phyloP scores from a whole-genome alignment of 2,113 vertebrate genomes.

The Phocoena sinus region DNA sequence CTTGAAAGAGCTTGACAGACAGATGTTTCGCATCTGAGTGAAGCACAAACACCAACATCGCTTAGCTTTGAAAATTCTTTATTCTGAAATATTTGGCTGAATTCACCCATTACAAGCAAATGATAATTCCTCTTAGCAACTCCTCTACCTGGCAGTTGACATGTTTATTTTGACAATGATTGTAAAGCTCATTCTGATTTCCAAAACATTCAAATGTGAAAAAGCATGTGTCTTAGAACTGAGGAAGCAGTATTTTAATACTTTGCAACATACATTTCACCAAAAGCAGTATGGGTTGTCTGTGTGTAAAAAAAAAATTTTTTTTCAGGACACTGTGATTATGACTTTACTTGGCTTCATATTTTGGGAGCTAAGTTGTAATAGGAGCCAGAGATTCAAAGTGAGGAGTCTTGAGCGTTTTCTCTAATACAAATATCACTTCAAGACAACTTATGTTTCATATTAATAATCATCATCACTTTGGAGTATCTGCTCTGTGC shows the following conservation, averaged over 20 bases:
- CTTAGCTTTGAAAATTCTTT: constrained; percentile 38
- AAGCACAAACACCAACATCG: constrained; percentile 26
- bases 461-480: not conserved
- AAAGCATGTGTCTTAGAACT: not conserved
- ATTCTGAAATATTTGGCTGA: constrained; percentile 23
- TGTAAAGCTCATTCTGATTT: constrained; percentile 44
- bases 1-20: constrained; percentile 30
- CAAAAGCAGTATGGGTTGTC: not conserved
- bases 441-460: not conserved
- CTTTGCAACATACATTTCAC: not conserved
- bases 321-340: not conserved
- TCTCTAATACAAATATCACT: not conserved
- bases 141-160: not conserved
- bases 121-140: not conserved
- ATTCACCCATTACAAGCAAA: constrained; percentile 22
- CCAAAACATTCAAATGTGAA: constrained; percentile 13
- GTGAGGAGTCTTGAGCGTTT: not conserved
- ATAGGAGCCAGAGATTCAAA: not conserved
- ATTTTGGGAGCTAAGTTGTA: not conserved
- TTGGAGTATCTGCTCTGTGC: not conserved
- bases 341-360: not conserved
- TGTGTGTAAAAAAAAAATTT: not conserved
- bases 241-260: not conserved
- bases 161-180: constrained; percentile 52
- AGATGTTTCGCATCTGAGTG: constrained; percentile 43